A percentile compares a stretch with the other conserved stretches of the same genome.
Conservation (phyloP, 2,797 vertebrate genomes). For the Hippopotamyrus pictus region DNA sequence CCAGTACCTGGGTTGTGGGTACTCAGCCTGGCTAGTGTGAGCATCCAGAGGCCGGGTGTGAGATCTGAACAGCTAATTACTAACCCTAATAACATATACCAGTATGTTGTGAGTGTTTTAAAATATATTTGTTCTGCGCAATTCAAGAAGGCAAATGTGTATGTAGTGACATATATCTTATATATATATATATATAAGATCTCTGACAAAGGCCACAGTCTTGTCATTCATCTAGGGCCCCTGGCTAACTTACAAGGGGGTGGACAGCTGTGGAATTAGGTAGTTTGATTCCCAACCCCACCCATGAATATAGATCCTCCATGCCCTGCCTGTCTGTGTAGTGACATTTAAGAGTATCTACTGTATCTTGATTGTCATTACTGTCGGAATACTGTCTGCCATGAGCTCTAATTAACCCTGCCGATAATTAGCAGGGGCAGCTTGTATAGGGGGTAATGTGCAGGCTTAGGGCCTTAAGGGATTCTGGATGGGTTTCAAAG, state of each 20-base stretch:
- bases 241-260: neutral
- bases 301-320: neutral
- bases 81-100: neutral
- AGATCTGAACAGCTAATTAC: neutral
- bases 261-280: neutral
- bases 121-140: neutral
- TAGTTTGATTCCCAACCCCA: neutral
- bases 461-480: neutral
- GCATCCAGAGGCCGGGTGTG: neutral
- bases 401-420: neutral
- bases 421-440: neutral
- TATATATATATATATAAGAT: neutral
- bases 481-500: neutral
- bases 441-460: neutral
- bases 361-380: neutral
- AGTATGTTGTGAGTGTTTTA: neutral
- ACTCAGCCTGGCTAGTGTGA: neutral
- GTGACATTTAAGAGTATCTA: neutral
- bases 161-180: too few species aligned
- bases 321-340: neutral
- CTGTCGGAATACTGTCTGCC: neutral
- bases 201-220: constrained; percentile 59
- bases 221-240: neutral
- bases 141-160: neutral
- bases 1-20: neutral